Percentiles rank a stretch among this genome's conserved stretches.
These are phyloP conservation scores for Sarcophaga variegata DNA, from an alignment of 2,888 invertebrate species.

Conservation along the genomic window DNA sequence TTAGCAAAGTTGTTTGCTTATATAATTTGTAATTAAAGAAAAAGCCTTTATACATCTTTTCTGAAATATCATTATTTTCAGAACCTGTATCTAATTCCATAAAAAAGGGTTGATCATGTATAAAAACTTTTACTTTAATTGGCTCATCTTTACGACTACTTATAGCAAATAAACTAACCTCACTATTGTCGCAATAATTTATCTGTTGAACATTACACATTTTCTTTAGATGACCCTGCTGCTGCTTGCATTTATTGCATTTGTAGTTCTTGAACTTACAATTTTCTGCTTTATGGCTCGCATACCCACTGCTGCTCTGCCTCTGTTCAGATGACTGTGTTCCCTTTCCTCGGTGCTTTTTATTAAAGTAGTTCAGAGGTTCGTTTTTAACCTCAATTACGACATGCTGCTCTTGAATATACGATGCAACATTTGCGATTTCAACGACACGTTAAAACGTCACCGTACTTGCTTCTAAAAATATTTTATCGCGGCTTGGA, in stretches of 20 bases:
- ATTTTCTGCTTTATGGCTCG: not conserved
- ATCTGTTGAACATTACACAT: not conserved
- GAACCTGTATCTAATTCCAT: not conserved
- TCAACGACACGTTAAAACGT: slow-evolving; percentile 39
- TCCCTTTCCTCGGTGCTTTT: not conserved
- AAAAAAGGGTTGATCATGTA: slow-evolving; percentile 1
- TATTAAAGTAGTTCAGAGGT: not conserved
- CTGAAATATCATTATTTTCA: no score
- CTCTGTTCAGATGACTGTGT: not conserved
- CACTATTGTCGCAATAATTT: slow-evolving; percentile 22
- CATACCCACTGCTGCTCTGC: not conserved
- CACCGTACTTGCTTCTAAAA: slow-evolving; percentile 48
- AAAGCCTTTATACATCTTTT: no score
- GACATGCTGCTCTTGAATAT: slow-evolving; percentile 44
- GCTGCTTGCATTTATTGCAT: not conserved
- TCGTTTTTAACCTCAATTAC: slow-evolving; percentile 12
- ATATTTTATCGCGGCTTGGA: slow-evolving; percentile 61
- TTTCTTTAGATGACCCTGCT: no score
- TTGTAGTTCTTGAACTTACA: not conserved
- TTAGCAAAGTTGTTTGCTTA: no score
- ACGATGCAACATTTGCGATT: slow-evolving; percentile 55
- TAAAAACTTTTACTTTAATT: not conserved
- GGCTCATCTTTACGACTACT: slow-evolving; percentile 30
- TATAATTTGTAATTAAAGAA: no score
- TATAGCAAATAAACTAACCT: slow-evolving; percentile 36